Evolutionary conservation across 2,113 vertebrate genomes (phyloP), one percentile per base, ranked within the genome.

Genomic region (Corythornis vintsioides): DNA sequence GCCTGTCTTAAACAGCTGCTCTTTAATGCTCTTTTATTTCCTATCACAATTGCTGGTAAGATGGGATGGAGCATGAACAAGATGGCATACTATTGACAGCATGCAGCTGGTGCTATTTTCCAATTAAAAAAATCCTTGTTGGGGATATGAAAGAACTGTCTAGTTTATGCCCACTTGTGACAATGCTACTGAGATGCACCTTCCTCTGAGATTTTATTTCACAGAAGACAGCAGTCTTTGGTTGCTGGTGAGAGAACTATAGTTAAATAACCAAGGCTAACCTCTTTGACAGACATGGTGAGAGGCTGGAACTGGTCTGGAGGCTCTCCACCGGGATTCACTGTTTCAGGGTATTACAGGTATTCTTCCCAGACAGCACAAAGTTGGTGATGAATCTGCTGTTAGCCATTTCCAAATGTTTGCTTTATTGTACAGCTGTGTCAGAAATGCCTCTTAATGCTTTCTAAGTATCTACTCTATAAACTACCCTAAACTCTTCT

Each of bases 11-110:
- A 91, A 78, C 87, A 89, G 87, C 74, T 94, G 53, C 69, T 96
- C 87, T 88, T 91, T 81, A 93, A 92, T 94, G 53, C 69, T 96
- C 84, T 88, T 91, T 81, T 94, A 92, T 95, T 92, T 90, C 86
- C 83, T 48, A 11, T 65, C 45, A 90, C 70, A 93, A 72, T 55
- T 92, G 83, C 61, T 76, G 18, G 48, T 92, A 94, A 90, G 65
- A 93, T 61, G 60, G 89, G 53, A 83, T 78, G 14, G 40, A 90
- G 70, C 40, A 69, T 6, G 66, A 94, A 57, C 65, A 90, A 81
- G 80, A 95, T 65, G 57, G 90, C 57, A 55, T 55, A 57, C 88
- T 95, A 91, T 24, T 90, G 90, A 80, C 80, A 90, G 73, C 70
- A 86, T 47, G 45, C 90, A 94, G 86, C 86, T 94, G 92, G 80